phyloP scores from a whole-genome alignment of 53 echinoderm and acorn worm genomes.

The Actinopyga echinites region DNA sequence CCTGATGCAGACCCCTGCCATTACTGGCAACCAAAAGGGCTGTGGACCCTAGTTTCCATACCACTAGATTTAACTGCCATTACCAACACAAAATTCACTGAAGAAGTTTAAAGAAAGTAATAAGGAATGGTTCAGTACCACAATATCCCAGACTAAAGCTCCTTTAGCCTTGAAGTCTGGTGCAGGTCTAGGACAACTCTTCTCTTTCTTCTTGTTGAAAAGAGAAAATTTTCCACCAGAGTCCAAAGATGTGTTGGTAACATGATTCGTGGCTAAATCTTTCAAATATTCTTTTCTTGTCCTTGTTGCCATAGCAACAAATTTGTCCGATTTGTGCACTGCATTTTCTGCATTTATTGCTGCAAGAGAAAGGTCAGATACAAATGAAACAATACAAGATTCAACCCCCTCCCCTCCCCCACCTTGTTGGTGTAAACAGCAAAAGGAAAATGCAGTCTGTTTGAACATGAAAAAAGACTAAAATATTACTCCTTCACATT shows the following conservation, averaged over 20 bases:
- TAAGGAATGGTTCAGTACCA: constrained; percentile 53
- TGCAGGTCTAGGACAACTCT: constrained; percentile 75
- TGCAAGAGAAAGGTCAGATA: constrained; percentile 13
- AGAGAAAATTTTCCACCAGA: constrained; percentile 90
- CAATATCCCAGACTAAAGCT: constrained; percentile 87
- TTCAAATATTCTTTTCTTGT: constrained; percentile 89
- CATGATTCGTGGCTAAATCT: constrained; percentile 83
- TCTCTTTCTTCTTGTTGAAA: constrained; percentile 91
- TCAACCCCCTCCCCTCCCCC: too few relatives aligned
- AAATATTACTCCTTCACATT: too few relatives aligned
- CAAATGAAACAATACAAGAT: too few relatives aligned
- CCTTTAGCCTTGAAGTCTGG: constrained; percentile 90
- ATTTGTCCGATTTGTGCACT: constrained; percentile 96
- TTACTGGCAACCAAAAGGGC: too few relatives aligned
- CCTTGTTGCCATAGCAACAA: constrained; percentile 92
- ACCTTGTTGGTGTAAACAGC: too few relatives aligned
- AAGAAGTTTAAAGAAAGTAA: neutral
- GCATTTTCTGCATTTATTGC: constrained; percentile 99
- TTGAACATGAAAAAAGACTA: too few relatives aligned
- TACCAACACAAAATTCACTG: too few relatives aligned
- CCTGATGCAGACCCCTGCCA: too few relatives aligned
- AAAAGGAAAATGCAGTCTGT: too few relatives aligned
- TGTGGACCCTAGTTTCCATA: neutral
- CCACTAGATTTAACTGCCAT: neutral
- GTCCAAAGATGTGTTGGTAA: constrained; percentile 80